Base-by-base conservation (phyloP, 1,140 invertebrate species). In the Zophobas atratus region DNA sequence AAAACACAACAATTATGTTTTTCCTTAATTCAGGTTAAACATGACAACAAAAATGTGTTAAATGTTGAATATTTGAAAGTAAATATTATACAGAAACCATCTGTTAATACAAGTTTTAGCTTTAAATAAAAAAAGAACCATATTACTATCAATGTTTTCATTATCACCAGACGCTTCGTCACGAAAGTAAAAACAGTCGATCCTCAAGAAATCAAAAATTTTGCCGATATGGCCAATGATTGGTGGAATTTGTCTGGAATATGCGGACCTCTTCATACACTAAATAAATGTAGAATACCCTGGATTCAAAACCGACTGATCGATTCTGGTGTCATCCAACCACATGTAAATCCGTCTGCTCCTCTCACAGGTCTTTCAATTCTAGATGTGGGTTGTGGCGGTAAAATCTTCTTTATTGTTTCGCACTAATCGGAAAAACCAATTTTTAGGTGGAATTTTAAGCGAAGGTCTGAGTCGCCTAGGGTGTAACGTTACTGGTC, bases 311-410 rank as follows among this genome's bases (percentile, higher is more conserved):
- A 96, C 87, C 92, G 92, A 46, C 83, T 94, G 72, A 83, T 90
- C 2, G 89, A 91, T 70, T 88, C 85, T 36, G 86, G 87, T 55
- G 78, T 67, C n/a, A 75, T 87, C 0, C 48, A 84, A 1, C 35
- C 79, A 2, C 57, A 81, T 73, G 80, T 85, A 20, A 80, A 84
- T 60, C 84, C 87, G 63, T 86, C 88, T n/a, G 80, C 84, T 53
- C 92, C 94, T 1, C 85, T 98, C 5, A 84, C 90, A 83, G 92
- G 91, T 55, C 82, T 92, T 34, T 89, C 88, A 57, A 92, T 98
- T 75, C 84, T 97, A 5, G 96, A 98, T 89, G 91, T 97, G 81
- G 97, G 97, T 6, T 97, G 96, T 88, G 97, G 97, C 5, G 96
- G 95, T 83, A 77, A 4, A 0, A 8, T 3, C 3, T 46, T 4